A percentile compares a stretch with the other conserved stretches of the same genome.
Evolutionary conservation across 2,113 vertebrate genomes (phyloP).

Genomic region (Marmota monax): DNA sequence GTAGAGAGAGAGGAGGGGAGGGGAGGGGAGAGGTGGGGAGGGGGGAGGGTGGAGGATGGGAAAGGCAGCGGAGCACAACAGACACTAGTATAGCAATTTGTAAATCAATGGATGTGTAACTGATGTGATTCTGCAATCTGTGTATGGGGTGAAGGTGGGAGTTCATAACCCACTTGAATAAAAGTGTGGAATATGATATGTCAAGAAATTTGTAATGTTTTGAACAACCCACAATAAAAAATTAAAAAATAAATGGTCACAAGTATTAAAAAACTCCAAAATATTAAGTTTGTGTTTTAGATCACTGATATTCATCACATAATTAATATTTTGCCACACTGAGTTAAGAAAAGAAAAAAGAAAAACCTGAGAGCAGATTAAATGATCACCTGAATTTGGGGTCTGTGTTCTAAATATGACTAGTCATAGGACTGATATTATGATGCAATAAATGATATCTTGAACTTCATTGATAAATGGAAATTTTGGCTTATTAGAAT

Average conservation of each 20-base stretch:
- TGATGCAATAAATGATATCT: background rate
- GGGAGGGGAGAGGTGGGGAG: no score
- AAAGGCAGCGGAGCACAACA: no score
- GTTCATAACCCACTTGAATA: no score
- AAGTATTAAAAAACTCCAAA: background rate
- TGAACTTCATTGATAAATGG: background rate
- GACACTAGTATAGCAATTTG: no score
- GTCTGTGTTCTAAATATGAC: background rate
- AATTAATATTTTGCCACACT: background rate
- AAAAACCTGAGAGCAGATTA: background rate
- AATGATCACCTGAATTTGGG: background rate
- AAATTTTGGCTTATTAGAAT: background rate
- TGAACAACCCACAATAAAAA: no score
- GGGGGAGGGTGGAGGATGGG: no score
- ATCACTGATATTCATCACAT: background rate
- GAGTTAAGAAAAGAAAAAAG: background rate
- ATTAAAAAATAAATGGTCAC: background rate
- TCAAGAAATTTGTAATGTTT: no score
- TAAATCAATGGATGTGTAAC: no score
- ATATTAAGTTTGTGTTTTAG: background rate
- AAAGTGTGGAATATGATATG: no score
- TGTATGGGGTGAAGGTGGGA: no score
- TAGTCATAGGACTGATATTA: background rate
- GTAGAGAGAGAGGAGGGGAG: no score
- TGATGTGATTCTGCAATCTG: no score